Base-by-base conservation (phyloP, 2,113 vertebrate genomes). In the Sorex araneus region DNA sequence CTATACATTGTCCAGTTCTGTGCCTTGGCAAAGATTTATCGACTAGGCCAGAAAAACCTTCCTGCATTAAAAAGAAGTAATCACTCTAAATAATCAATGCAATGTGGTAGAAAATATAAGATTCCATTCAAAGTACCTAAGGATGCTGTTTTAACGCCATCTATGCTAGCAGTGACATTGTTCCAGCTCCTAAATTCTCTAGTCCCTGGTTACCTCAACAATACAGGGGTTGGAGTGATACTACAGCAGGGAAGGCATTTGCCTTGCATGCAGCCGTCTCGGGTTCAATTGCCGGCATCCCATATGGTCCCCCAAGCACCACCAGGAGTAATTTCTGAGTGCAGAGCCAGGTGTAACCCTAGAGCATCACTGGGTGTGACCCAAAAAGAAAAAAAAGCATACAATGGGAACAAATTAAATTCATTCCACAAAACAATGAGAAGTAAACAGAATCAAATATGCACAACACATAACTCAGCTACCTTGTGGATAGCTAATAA, bases 91-190 rank as follows among this genome's bases (percentile, higher is more conserved):
- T 40, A 66, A 54, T 21, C 21, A 64, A 18, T 64, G 25, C 36
- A 54, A 75, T 18, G 32, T 16, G 10, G 36, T 16, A 45, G 3
- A 69, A 79, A 87, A 10, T 67, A 0, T 64, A 66, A 64, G 32
- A 50, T 16, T 57, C 23, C 25, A 84, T 40, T 84, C 34, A 83
- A 80, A 95, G 57, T 78, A 86, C 27, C 76, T 57, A 76, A 32
- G 50, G 27, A 54, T 7, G 34, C 28, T 50, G 8, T 70, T 75
- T 73, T 30, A 21, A 63, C 73, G 21, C 19, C 8, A 60, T 6
- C 3, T 30, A 12, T 71, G 23, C 5, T 18, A 81, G 32, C 36
- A 67, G 18, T 4, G 13, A 80, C 36, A 74, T 45, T 47, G 13
- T 43, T 57, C 9, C 91, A 85, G 32, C 45, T 40, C 23, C 28